Percentiles rank a stretch among this genome's conserved stretches.
phyloP scores from a whole-genome alignment of 2,113 vertebrate genomes.

The Montifringilla adamsi region DNA sequence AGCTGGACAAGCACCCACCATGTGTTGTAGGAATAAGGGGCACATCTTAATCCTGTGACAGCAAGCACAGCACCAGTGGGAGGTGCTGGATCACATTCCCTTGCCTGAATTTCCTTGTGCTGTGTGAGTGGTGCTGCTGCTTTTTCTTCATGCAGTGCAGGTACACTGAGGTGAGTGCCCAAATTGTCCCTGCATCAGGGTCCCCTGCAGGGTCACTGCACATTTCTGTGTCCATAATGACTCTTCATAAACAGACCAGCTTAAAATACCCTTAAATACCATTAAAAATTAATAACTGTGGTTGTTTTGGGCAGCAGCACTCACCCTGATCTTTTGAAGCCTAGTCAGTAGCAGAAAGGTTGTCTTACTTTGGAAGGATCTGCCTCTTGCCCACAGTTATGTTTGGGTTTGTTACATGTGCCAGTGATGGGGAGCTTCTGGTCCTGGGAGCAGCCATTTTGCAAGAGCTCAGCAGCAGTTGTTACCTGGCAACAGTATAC shows the following conservation, averaged over 20 bases:
- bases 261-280: not conserved
- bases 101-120: not conserved
- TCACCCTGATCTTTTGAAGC: not conserved
- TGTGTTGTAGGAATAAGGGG: not conserved
- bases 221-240: not conserved
- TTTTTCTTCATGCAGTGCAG: not conserved
- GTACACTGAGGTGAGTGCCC: not conserved
- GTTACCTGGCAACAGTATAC: slow-evolving; percentile 55
- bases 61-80: not conserved
- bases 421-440: not conserved
- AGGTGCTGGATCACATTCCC: not conserved
- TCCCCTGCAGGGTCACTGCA: not conserved
- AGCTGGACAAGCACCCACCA: not conserved
- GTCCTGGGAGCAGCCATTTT: slow-evolving; percentile 35
- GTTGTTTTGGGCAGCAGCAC: not conserved
- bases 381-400: not conserved
- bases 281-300: not conserved
- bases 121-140: not conserved
- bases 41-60: not conserved
- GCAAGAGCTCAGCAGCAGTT: slow-evolving; percentile 13
- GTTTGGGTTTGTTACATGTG: not conserved
- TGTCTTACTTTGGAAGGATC: not conserved
- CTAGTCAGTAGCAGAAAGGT: not conserved
- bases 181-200: rapidly evolving
- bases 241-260: not conserved